Base-by-base conservation (phyloP, 1,140 invertebrate genomes). In the Trachelipus rathkii region DNA sequence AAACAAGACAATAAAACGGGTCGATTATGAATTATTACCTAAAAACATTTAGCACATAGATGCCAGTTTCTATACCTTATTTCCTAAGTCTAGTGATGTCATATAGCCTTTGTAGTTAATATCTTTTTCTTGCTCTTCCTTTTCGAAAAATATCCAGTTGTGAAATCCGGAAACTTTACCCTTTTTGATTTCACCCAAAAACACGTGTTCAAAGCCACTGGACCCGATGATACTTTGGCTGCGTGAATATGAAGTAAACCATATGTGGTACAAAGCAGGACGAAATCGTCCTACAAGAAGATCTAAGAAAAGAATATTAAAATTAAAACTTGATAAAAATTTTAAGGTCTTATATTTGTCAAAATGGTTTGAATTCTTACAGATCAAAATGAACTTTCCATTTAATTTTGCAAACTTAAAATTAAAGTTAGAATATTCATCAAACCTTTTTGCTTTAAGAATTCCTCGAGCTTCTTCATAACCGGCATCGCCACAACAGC, bases 121-220 rank as follows among this genome's bases (percentile, higher is more conserved):
- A 71, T 87, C 85, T 44, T 86, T 87, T 43, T 86, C 87, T 23
- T 83, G 81, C 85, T 96, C 94, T 85, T 93, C 89, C 74, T 88
- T 87, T 66, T 88, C 87, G 74, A 93, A 93, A 83, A 92, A 93
- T 19, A 95, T 86, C 93, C 94, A 95, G 83, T 95, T 95, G 83
- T 95, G 94, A 74, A 95, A 86, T 11, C 94, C 94, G 82, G 87
- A 87, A 44, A 95, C 88, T 82, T 92, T 89, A 23, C 88, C 85
- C 82, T 89, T 89, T 86, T 93, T 91, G 0, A 93, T 85, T 87
- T 96, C 94, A 0, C 92, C 91, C 0, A 96, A 86, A 83, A 95
- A 95, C 21, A 95, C 89, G 82, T 96, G 94, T 84, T 96, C 94
- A 83, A 95, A 95, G 0, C 92, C 93, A 23, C 90, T 79, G 10